A percentile compares a stretch with the other conserved stretches of the same genome.
Evolutionary conservation across 2,113 vertebrate genomes (phyloP).

Genomic region (Corythoichthys haematopterus): DNA sequence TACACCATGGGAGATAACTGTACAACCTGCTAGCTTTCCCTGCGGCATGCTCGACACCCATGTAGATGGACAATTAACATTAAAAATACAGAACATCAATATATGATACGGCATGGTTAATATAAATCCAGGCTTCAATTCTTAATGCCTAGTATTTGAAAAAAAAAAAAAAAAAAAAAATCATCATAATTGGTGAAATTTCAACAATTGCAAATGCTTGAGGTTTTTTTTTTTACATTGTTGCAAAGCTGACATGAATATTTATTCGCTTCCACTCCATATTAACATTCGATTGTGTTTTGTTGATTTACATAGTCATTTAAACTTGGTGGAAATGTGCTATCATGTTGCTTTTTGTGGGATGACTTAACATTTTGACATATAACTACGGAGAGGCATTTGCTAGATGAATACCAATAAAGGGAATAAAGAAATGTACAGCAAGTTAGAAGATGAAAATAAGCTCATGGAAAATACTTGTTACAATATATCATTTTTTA

Average conservation of each 20-base stretch:
- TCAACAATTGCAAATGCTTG: background rate
- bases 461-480: conserved; percentile 40
- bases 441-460: conserved; percentile 12
- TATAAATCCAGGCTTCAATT: conserved; percentile 6
- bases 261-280: background rate
- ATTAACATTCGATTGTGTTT: conserved; percentile 3
- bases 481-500: conserved; percentile 47
- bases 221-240: background rate
- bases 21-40: conserved; percentile 97
- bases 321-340: conserved; percentile 3
- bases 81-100: background rate
- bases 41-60: conserved; percentile 75
- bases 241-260: background rate
- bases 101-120: background rate
- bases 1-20: conserved; percentile 92
- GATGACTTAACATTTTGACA: conserved; percentile 8
- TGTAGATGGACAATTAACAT: conserved; percentile 33
- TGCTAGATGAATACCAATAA: background rate
- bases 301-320: conserved; percentile 24
- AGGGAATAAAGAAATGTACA: background rate
- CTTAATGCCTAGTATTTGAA: background rate
- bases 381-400: background rate
- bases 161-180: too few species aligned
- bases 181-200: background rate
- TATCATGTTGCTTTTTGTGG: background rate